phyloP scores from a whole-genome alignment of 1,140 invertebrate genomes.

The Leptinotarsa defecta region DNA sequence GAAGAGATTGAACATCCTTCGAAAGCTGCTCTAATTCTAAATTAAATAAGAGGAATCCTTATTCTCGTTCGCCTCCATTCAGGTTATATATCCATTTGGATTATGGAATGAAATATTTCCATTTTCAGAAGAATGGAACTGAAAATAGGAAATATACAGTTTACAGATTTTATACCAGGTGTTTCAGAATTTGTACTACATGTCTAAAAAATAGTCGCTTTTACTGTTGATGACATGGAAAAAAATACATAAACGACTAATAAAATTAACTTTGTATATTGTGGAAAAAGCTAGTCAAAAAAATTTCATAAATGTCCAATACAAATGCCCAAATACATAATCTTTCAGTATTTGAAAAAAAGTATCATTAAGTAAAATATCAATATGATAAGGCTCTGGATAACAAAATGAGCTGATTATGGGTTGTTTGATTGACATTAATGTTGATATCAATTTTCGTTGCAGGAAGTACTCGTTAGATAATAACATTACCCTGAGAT shows the following conservation, averaged over 20 bases:
- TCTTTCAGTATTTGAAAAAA: too few relatives aligned
- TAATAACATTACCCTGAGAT: too few relatives aligned
- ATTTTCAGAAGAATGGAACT: constrained; percentile 12
- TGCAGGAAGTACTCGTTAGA: too few relatives aligned
- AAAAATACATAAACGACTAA: neutral
- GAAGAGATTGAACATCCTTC: constrained; percentile 32
- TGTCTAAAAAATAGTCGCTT: neutral
- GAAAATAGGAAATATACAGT: neutral
- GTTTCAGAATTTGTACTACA: neutral
- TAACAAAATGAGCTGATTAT: too few relatives aligned
- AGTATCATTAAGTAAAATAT: too few relatives aligned
- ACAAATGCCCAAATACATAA: too few relatives aligned
- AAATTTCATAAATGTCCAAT: too few relatives aligned
- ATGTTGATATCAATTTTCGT: too few relatives aligned
- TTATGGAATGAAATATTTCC: constrained; percentile 12
- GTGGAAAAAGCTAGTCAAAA: too few relatives aligned
- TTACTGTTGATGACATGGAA: neutral
- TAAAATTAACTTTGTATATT: neutral
- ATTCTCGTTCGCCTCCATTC: constrained; percentile 23
- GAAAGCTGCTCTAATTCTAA: constrained; percentile 35
- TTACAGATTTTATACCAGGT: neutral
- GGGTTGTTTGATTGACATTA: too few relatives aligned
- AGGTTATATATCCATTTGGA: constrained; percentile 2
- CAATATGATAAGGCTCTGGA: too few relatives aligned
- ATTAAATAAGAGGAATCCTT: constrained; percentile 40